Evolutionary conservation across 1,140 invertebrate genomes (phyloP), one percentile per base, ranked within the genome.

Genomic region (Dysdera silvatica): DNA sequence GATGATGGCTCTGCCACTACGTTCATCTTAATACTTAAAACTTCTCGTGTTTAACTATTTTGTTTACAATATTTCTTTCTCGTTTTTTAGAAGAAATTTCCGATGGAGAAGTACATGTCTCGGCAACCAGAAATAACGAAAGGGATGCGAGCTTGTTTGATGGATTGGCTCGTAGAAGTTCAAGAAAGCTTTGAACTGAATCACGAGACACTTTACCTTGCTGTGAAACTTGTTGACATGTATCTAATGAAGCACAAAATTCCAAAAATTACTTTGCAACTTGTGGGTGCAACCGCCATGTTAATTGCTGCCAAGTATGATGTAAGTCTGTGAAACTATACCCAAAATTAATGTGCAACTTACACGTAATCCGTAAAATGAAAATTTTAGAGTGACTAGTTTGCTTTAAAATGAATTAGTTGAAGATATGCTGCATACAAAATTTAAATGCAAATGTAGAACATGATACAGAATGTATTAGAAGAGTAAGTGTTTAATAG

Each of bases 121-220:
- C 77, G 77, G 16, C 91, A 96, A 78, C 78, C 84, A 4, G 83
- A 86, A 37, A 71, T 87, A 51, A 86, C 87, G 0, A 79, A 81
- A 8, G 87, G 85, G 79, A 97, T 96, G 91, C 80, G 96, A 57
- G 85, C 91, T 0, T 82, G 97, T 20, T 79, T 99, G 1, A 87
- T 98, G 4, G 94, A 99, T 76, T 99, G 96, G 96, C 88, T 99
- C 86, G 95, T 98, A 18, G 94, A 98, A 76, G 87, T 98, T 24
- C 79, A 83, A 71, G 95, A 99, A 78, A 95, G 88, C 37, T 98
- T 98, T 76, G 95, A 98, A 74, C 79, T 99, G 1, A 98, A 98
- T 77, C 96, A 99, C 71, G 96, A 99, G 78, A 98, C 95, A 0
- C 76, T 99, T 1, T 99, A 99, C 75, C 80, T 97, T 70, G 93